Percentiles rank a stretch among this genome's conserved stretches.
Conservation (phyloP, 2,797 vertebrate species). For the Euthynnus affinis region DNA sequence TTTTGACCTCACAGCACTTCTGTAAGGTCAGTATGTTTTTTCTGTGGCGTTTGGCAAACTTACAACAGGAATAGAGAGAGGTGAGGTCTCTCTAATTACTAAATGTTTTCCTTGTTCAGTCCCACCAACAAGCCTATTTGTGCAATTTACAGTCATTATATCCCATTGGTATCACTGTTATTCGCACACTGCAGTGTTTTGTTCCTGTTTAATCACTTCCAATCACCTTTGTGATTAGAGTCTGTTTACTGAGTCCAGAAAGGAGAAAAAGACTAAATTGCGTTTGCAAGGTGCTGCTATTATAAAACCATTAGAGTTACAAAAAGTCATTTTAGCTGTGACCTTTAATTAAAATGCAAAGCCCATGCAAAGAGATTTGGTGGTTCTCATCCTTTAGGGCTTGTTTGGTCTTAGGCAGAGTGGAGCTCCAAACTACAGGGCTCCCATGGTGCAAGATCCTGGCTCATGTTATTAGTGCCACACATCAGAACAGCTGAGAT, state of each 20-base stretch:
- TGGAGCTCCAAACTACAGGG: slow-evolving; percentile 32
- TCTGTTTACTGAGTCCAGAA: slow-evolving; percentile 26
- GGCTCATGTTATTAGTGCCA: slow-evolving; percentile 58
- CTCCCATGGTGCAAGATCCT: slow-evolving; percentile 53
- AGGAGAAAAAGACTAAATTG: slow-evolving; percentile 33
- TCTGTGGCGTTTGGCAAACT: not conserved
- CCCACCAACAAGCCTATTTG: not conserved
- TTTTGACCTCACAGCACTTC: not conserved
- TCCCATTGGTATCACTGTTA: not conserved
- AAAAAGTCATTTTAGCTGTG: slow-evolving; percentile 51
- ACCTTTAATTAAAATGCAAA: slow-evolving; percentile 69
- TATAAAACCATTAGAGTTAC: slow-evolving; percentile 55
- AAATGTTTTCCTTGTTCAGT: slow-evolving; percentile 1
- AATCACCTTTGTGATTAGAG: slow-evolving; percentile 47
- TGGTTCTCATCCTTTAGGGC: slow-evolving; percentile 37
- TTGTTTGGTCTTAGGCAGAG: slow-evolving; percentile 61
- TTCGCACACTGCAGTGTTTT: not conserved
- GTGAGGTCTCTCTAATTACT: not conserved
- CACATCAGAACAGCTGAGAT: slow-evolving; percentile 48
- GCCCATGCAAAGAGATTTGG: slow-evolving; percentile 35
- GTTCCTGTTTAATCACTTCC: slow-evolving; percentile 23
- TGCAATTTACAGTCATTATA: not conserved
- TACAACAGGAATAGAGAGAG: not conserved
- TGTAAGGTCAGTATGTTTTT: not conserved
- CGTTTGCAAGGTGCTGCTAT: slow-evolving; percentile 32